phyloP scores from a whole-genome alignment of 2,888 invertebrate genomes.

The Sialis fuliginosa region DNA sequence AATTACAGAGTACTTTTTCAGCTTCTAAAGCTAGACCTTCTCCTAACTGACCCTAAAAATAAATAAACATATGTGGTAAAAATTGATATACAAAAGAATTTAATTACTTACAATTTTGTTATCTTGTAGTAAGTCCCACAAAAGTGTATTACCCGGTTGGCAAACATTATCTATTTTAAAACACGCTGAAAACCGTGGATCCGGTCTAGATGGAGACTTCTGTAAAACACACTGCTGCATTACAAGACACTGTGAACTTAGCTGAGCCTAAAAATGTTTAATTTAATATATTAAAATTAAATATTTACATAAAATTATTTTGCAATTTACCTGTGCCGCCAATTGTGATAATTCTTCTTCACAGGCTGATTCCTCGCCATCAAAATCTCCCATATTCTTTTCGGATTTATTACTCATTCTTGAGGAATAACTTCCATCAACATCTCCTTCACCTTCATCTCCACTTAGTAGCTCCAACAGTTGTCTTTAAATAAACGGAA shows the following conservation, averaged over 20 bases:
- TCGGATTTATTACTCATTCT: slow-evolving; percentile 84
- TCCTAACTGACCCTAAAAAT: slow-evolving; percentile 54
- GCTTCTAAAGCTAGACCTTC: slow-evolving; percentile 87
- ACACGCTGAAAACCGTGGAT: slow-evolving; percentile 23
- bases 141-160: slow-evolving; percentile 75
- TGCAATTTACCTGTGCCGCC: slow-evolving; percentile 39
- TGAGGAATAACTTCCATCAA: slow-evolving; percentile 80
- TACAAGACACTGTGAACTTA: slow-evolving; percentile 19
- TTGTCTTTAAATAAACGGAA: slow-evolving; percentile 25
- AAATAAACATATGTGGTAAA: slow-evolving; percentile 1
- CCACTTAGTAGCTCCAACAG: slow-evolving; percentile 46
- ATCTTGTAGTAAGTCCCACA: slow-evolving; percentile 90
- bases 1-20: slow-evolving; percentile 77
- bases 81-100: not conserved
- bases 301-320: slow-evolving; percentile 1
- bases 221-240: slow-evolving; percentile 21
- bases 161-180: slow-evolving; percentile 48
- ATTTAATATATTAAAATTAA: not conserved
- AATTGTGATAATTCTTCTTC: slow-evolving; percentile 69
- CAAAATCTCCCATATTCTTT: slow-evolving; percentile 87
- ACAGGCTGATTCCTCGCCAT: slow-evolving; percentile 76
- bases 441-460: slow-evolving; percentile 34
- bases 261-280: slow-evolving; percentile 17
- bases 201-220: slow-evolving; percentile 22
- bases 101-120: slow-evolving; percentile 58